A percentile compares a stretch with the other conserved stretches of the same genome.
Conservation (phyloP, 1,140 invertebrate species). For the Venustaconcha ellipsiformis region DNA sequence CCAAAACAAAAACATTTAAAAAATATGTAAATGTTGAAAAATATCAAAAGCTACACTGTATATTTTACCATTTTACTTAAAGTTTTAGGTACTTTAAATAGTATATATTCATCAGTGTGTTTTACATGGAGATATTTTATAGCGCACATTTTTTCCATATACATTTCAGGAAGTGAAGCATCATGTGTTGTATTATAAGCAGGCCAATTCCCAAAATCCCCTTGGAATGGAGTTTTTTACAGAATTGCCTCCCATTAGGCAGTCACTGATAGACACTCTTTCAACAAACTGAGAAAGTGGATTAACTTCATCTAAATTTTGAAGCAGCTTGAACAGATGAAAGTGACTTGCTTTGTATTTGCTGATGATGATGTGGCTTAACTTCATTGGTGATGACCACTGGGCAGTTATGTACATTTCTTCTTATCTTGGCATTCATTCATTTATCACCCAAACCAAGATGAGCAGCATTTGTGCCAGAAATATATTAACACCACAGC, state of each 20-base stretch:
- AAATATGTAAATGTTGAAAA: background rate
- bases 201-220: constrained; percentile 25
- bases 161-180: constrained; percentile 48
- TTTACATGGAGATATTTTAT: background rate
- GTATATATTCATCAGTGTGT: background rate
- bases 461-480: too few species aligned
- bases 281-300: too few species aligned
- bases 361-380: too few species aligned
- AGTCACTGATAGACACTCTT: constrained; percentile 13
- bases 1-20: background rate
- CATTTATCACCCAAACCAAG: too few species aligned
- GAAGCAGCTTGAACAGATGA: too few species aligned
- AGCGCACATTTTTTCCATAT: constrained; percentile 11
- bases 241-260: constrained; percentile 50
- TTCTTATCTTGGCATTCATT: too few species aligned
- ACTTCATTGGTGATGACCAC: too few species aligned
- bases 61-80: background rate
- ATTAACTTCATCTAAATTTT: too few species aligned
- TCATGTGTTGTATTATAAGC: constrained; percentile 57
- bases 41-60: background rate
- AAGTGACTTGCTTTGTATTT: too few species aligned
- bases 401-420: too few species aligned
- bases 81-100: background rate
- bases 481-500: too few species aligned
- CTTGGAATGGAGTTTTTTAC: constrained; percentile 58